phyloP scores from a whole-genome alignment of 2,797 vertebrate species.

The Emys orbicularis region DNA sequence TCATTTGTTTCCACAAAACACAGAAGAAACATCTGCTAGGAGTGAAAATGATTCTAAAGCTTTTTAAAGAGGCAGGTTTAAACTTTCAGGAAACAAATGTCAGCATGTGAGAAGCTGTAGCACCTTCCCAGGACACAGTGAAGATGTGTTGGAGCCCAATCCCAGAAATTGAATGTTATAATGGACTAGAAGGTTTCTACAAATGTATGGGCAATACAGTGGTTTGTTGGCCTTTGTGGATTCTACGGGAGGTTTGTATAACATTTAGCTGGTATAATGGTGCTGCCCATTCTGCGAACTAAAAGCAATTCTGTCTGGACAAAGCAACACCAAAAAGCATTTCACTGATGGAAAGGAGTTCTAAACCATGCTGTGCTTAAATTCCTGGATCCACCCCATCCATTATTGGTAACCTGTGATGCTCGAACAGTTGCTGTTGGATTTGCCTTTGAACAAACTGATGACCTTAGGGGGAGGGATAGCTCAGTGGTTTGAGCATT shows the following conservation, averaged over 20 bases:
- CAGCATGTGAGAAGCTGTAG: not conserved
- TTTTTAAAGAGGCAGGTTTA: not conserved
- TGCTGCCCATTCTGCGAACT: not conserved
- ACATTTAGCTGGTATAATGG: not conserved
- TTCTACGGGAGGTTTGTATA: not conserved
- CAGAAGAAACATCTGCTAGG: not conserved
- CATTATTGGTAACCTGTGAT: too few relatives aligned
- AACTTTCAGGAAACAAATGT: not conserved
- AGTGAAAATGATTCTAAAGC: not conserved
- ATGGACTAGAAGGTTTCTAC: not conserved
- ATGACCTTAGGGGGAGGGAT: not conserved
- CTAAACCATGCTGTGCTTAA: not conserved
- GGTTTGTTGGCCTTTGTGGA: not conserved
- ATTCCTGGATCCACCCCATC: too few relatives aligned
- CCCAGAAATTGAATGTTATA: not conserved
- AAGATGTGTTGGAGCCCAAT: not conserved
- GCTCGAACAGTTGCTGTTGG: not conserved
- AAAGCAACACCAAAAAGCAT: not conserved
- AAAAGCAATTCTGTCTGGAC: not conserved
- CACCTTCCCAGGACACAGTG: not conserved
- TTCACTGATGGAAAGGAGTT: not conserved
- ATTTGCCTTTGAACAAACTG: not conserved
- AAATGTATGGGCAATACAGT: not conserved
- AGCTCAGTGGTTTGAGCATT: too few relatives aligned
- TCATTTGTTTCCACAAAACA: not conserved